A percentile compares a stretch with the other conserved stretches of the same genome.
Conservation (phyloP, 2,888 invertebrate genomes). For the Nomada ferruginata region DNA sequence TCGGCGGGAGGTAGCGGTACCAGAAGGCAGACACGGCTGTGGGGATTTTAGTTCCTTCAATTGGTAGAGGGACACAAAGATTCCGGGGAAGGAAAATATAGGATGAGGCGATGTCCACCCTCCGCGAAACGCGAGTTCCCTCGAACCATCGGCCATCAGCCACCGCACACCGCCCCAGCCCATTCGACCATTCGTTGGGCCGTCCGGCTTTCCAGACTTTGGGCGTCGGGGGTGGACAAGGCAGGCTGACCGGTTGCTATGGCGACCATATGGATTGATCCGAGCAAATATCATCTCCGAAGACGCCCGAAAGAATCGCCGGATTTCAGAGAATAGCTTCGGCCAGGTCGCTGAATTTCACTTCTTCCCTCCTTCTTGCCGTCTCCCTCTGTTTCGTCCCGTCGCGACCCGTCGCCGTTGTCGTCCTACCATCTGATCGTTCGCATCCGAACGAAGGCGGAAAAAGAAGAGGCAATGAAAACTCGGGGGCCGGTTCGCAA, state of each 20-base stretch:
- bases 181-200: constrained; percentile 74
- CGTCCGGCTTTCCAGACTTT: constrained; percentile 75
- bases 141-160: constrained; percentile 62
- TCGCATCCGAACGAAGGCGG: constrained; percentile 21
- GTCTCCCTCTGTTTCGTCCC: constrained; percentile 20
- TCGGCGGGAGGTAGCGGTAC: constrained; percentile 4
- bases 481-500: constrained; percentile 43
- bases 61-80: constrained; percentile 43
- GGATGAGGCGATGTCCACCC: constrained; percentile 37
- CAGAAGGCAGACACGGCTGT: constrained; percentile 12
- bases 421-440: constrained; percentile 33
- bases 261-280: constrained; percentile 84
- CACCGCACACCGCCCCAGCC: constrained; percentile 59
- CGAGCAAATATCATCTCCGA: constrained; percentile 84
- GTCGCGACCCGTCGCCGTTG: constrained; percentile 7
- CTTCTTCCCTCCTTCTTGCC: constrained; percentile 37
- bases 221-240: constrained; percentile 80
- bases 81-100: constrained; percentile 20
- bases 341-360: constrained; percentile 66
- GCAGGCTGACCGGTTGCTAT: constrained; percentile 82
- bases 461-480: constrained; percentile 47
- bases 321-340: constrained; percentile 80
- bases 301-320: constrained; percentile 83
- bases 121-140: constrained; percentile 60
- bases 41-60: constrained; percentile 34